phyloP scores from a whole-genome alignment of 2,797 vertebrate species.

The Distichodus sexfasciatus region DNA sequence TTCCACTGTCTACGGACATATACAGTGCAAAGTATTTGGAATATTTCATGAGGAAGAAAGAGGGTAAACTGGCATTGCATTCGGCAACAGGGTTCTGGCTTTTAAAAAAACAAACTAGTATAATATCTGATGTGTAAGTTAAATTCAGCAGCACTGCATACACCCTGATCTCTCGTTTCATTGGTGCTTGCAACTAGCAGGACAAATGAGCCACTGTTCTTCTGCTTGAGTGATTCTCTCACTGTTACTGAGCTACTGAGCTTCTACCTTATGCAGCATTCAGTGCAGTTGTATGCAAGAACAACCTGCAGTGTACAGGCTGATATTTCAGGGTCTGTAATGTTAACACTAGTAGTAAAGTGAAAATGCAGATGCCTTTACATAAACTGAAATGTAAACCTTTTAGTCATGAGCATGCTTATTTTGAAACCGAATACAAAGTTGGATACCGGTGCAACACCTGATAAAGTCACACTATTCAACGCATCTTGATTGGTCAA shows the following conservation, averaged over 20 bases:
- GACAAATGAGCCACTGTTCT: conserved; percentile 35
- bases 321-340: neutral
- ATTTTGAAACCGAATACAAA: too few species aligned
- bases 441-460: too few species aligned
- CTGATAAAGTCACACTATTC: too few species aligned
- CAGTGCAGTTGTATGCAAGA: neutral
- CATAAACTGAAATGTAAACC: too few species aligned
- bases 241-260: neutral
- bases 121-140: conserved; percentile 35
- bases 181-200: conserved; percentile 9
- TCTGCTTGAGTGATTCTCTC: conserved; percentile 6
- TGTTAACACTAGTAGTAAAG: neutral
- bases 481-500: too few species aligned
- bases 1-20: neutral
- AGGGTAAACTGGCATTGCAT: conserved; percentile 1
- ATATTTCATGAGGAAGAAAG: conserved; percentile 29
- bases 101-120: conserved; percentile 22
- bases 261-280: neutral
- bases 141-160: conserved; percentile 4
- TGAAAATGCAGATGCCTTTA: too few species aligned
- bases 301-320: neutral
- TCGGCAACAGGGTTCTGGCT: neutral
- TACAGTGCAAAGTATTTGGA: neutral
- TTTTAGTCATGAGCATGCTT: too few species aligned
- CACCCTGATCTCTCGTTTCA: conserved; percentile 6